These are phyloP conservation scores for Anoplolepis gracilipes DNA, from an alignment of 1,140 invertebrate genomes.

Conservation along the genomic window DNA sequence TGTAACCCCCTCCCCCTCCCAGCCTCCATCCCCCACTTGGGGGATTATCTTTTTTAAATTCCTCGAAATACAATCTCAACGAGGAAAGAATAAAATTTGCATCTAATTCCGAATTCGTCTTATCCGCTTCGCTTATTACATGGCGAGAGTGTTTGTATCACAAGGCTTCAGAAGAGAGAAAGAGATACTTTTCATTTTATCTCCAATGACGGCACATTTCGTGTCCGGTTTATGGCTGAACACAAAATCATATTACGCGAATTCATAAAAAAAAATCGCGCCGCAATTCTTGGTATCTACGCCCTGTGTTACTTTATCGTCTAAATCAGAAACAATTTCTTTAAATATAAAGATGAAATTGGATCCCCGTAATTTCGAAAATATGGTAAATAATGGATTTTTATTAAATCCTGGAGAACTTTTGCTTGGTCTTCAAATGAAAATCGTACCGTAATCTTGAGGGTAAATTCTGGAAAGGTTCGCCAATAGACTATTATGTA, in stretches of 20 bases:
- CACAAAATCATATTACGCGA: conserved; percentile 24
- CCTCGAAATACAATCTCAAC: conserved; percentile 30
- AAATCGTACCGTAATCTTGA: background rate
- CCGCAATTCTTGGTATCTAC: background rate
- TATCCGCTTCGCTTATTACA: conserved; percentile 39
- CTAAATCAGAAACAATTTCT: background rate
- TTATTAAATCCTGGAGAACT: background rate
- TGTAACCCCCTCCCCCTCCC: no score
- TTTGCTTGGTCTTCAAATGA: background rate
- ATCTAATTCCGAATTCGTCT: conserved; percentile 54
- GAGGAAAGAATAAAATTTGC: conserved; percentile 48
- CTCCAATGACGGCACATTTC: conserved; percentile 14
- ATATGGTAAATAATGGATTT: background rate
- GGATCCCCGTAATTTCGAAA: background rate
- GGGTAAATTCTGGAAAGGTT: conserved; percentile 2
- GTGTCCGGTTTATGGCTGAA: conserved; percentile 19
- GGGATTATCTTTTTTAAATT: conserved; percentile 22
- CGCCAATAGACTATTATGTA: background rate
- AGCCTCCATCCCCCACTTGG: no score
- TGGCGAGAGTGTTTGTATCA: background rate
- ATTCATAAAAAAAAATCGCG: conserved; percentile 32
- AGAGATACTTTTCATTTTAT: conserved; percentile 35
- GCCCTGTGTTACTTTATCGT: background rate
- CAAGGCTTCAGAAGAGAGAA: background rate
- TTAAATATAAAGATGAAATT: background rate